Conservation (phyloP, 2,113 vertebrate genomes). For the Syngnathus scovelli region DNA sequence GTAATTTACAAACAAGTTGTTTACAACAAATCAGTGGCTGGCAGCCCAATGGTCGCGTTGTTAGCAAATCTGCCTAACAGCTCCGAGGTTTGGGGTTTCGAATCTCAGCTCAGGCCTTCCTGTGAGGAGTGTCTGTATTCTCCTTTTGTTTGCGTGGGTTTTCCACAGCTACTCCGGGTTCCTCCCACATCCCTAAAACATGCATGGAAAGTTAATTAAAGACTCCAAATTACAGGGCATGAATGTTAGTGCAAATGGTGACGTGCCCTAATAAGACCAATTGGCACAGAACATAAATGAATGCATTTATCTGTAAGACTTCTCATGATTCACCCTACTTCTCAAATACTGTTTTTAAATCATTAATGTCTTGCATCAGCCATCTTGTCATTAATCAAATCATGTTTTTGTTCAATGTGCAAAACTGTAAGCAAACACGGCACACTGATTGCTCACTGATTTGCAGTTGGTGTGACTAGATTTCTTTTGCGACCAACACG, state of each 20-base stretch:
- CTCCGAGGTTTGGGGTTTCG: neutral
- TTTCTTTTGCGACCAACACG: slow-evolving; percentile 53
- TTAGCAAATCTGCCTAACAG: neutral
- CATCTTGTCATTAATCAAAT: slow-evolving; percentile 42
- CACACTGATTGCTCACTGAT: slow-evolving; percentile 56
- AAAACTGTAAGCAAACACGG: slow-evolving; percentile 40
- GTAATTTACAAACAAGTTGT: slow-evolving; percentile 24
- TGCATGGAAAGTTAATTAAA: neutral
- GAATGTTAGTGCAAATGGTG: neutral
- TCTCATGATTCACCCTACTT: neutral
- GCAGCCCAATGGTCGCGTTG: neutral
- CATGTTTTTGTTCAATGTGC: slow-evolving; percentile 24
- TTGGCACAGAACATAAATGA: neutral
- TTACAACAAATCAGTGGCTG: slow-evolving; percentile 8
- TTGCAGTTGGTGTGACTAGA: slow-evolving; percentile 57
- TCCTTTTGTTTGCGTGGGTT: neutral
- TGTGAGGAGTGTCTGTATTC: neutral
- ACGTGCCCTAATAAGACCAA: too few species aligned
- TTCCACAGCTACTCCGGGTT: neutral
- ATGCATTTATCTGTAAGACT: neutral
- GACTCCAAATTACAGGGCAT: neutral
- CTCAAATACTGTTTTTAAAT: neutral
- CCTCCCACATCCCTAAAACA: neutral
- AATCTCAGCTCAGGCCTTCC: neutral
- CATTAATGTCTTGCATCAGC: slow-evolving; percentile 14